These are phyloP conservation scores for Tragulus kanchil DNA, from an alignment of 2,113 vertebrate species.

Conservation along the genomic window DNA sequence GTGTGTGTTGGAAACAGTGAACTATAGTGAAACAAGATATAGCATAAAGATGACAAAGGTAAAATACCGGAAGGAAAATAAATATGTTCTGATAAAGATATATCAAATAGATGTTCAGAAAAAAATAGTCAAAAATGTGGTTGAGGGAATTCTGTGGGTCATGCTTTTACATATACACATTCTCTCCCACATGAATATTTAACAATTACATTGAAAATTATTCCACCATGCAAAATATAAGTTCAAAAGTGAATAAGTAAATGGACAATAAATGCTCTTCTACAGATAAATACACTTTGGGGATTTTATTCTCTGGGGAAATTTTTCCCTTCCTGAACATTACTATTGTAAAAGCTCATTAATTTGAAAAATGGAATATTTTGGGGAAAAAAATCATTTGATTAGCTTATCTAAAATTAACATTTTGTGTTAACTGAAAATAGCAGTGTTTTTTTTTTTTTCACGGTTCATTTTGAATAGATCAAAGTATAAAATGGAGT, in stretches of 20 bases:
- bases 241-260: slow-evolving; percentile 9
- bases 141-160: neutral
- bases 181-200: neutral
- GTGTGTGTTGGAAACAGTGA: neutral
- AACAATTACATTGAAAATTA: neutral
- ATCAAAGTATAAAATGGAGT: neutral
- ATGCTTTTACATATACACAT: neutral
- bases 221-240: slow-evolving; percentile 18
- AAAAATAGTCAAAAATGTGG: neutral
- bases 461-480: neutral
- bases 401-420: slow-evolving; percentile 20
- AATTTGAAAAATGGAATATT: slow-evolving; percentile 53
- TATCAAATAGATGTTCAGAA: neutral
- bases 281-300: neutral
- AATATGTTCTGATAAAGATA: neutral
- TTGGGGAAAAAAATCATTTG: neutral
- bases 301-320: slow-evolving; percentile 20
- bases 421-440: slow-evolving; percentile 37
- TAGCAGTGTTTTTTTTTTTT: neutral
- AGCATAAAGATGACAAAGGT: neutral
- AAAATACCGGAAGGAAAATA: neutral
- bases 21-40: neutral
- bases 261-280: neutral
- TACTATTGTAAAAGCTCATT: slow-evolving; percentile 46
- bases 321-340: neutral